Base-by-base conservation (phyloP, 2,797 vertebrate species). In the Trachurus trachurus region DNA sequence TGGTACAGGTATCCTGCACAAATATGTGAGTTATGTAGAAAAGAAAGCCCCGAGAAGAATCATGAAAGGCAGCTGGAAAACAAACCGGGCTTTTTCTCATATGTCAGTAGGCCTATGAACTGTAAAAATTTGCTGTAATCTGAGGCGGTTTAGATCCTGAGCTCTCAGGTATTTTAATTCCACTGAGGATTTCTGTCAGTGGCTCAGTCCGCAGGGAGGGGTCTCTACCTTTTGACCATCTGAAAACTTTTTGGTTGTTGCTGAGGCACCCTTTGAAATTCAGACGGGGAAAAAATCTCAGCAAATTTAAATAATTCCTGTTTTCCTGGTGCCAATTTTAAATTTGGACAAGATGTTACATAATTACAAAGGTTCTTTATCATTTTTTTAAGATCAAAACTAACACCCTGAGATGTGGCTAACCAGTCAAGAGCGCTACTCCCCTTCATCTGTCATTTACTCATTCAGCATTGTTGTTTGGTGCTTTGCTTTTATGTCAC, bases 91-190 rank as follows among this genome's bases (percentile, higher is more conserved):
- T 34, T 29, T 66, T 66, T 9, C 42, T 71, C 56, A 78, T 65
- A 29, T 58, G 40, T 74, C 34, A 60, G 47, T 17, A 26, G 26
- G 26, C 26, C 26, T 3, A 49, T 73, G 61, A 71, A 52, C 66
- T 57, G n/a, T 62, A 45, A 66, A 13, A 39, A 73, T 49, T 49
- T 21, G 6, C 37, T 62, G 44, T 60, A 76, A 80, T 71, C 54
- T 5, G 6, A 56, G 19, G 42, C 2, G 7, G 66, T 76, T 80
- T 62, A 58, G 34, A 80, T 70, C 6, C 15, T 74, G 76, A 87
- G 63, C 79, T 69, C 80, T 49, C 61, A 74, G 71, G 82, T 70
- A 85, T 83, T 81, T 85, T 71, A 76, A 78, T 72, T 70, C 82
- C 64, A 9, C 42, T 37, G 47, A 31, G 61, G 66, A 75, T 84